Percentiles rank a stretch among this genome's conserved stretches.
Evolutionary conservation across 2,888 invertebrate species (phyloP).

Genomic region (Rotaria sp.): DNA sequence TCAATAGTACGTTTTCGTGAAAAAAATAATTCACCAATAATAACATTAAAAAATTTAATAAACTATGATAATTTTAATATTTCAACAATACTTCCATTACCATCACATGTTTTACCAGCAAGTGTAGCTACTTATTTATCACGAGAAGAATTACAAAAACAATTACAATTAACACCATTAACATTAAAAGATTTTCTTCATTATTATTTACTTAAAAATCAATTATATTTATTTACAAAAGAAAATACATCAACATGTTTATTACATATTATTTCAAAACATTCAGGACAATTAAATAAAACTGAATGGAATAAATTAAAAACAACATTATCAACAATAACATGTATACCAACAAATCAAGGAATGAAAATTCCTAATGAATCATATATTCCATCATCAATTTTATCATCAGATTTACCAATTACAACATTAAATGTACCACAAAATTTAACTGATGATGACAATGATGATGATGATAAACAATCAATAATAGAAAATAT

Average conservation of each 20-base stretch:
- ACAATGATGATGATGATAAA: not conserved
- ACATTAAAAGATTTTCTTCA: conserved; percentile 15
- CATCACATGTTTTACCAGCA: not conserved
- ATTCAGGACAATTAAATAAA: not conserved
- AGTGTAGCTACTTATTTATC: not conserved
- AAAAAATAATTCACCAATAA: not conserved
- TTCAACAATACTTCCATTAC: not conserved
- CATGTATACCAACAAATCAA: conserved; percentile 15
- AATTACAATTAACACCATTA: conserved; percentile 3
- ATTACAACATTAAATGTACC: not conserved
- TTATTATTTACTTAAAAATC: conserved; percentile 1
- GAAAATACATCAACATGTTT: not conserved
- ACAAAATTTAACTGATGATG: not conserved
- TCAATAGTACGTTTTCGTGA: not conserved
- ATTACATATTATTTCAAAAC: not conserved
- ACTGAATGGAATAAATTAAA: conserved; percentile 19
- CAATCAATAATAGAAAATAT: not conserved
- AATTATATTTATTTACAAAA: not conserved
- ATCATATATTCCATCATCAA: not conserved
- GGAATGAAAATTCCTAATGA: conserved; percentile 20
- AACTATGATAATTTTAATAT: conserved; percentile 9
- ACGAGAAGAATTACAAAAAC: conserved; percentile 2
- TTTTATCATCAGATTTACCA: not conserved
- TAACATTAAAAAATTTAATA: conserved; percentile 7
- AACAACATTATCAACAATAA: not conserved